These are phyloP conservation scores for Anaspis maculata DNA, from an alignment of 2,888 invertebrate genomes.

Conservation along the genomic window DNA sequence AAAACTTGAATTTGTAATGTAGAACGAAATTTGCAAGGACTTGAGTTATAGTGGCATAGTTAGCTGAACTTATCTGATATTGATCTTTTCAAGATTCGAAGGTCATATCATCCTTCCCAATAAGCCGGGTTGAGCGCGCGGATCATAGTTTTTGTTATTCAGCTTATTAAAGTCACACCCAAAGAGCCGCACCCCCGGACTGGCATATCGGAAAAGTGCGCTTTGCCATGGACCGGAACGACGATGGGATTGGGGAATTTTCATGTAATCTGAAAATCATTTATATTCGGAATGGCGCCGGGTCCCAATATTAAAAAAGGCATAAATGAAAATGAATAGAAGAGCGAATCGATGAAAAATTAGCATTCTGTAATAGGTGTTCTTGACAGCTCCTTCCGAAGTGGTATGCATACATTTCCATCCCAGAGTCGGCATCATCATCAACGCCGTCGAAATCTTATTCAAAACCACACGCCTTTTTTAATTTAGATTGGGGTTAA, in stretches of 20 bases:
- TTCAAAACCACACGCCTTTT: slow-evolving; percentile 12
- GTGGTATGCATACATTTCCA: slow-evolving; percentile 16
- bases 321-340: slow-evolving; percentile 15
- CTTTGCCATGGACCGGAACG: no score
- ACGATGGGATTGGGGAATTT: slow-evolving; percentile 7
- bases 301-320: slow-evolving; percentile 14
- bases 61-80: no score
- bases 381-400: slow-evolving; percentile 19
- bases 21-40: no score
- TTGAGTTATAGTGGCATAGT: no score
- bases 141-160: no score
- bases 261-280: slow-evolving; percentile 11
- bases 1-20: no score
- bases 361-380: slow-evolving; percentile 22
- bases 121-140: no score
- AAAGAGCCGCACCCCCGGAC: no score
- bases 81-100: no score
- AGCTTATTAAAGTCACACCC: no score
- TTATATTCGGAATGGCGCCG: slow-evolving; percentile 11
- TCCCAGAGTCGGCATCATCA: slow-evolving; percentile 5
- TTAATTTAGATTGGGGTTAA: slow-evolving; percentile 13
- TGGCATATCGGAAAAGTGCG: no score
- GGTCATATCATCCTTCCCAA: no score
- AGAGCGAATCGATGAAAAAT: slow-evolving; percentile 20
- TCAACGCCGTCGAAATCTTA: slow-evolving; percentile 12